Conservation (phyloP, 1,140 invertebrate genomes). For the Melanaphis sacchari region DNA sequence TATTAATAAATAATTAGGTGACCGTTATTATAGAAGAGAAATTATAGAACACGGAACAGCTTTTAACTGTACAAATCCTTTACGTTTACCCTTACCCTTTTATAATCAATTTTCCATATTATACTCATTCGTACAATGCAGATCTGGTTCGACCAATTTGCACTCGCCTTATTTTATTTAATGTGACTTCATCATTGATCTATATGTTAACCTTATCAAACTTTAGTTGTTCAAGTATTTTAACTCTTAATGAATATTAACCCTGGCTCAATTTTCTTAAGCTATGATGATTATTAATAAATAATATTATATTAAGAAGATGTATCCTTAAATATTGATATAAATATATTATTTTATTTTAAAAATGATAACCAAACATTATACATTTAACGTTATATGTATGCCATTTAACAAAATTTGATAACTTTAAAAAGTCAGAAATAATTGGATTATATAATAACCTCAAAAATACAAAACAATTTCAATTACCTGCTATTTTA, state of each 20-base stretch:
- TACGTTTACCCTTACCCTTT: background rate
- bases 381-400: background rate
- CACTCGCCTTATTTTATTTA: background rate
- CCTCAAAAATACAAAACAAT: background rate
- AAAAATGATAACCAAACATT: background rate
- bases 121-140: background rate
- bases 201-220: background rate
- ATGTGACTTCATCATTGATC: background rate
- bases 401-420: background rate
- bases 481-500: background rate
- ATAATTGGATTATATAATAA: background rate
- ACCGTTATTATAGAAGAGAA: conserved; percentile 21
- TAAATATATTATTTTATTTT: background rate
- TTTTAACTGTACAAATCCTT: conserved; percentile 3
- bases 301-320: background rate
- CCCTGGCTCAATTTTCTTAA: background rate
- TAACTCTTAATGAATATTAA: background rate
- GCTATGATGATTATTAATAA: background rate
- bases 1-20: conserved; percentile 46
- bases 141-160: background rate
- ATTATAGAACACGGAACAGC: conserved; percentile 52
- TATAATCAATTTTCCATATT: background rate
- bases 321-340: background rate
- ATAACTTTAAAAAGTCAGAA: background rate
- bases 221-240: background rate